Base-by-base conservation (phyloP, 2,888 invertebrate species). In the Nineta flava region DNA sequence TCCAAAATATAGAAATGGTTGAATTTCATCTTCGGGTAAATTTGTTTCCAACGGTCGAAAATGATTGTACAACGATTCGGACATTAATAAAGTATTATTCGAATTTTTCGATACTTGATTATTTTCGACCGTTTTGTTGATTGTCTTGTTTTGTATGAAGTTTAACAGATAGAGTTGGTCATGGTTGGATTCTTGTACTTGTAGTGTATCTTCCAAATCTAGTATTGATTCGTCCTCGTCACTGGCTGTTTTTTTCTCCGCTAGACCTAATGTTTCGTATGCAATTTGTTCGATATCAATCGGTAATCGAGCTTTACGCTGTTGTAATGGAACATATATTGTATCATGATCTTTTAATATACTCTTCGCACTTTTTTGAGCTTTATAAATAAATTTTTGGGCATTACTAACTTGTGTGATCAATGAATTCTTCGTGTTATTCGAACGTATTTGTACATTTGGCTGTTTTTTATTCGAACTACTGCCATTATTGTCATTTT, bases 1-100 rank as follows among this genome's bases (percentile, higher is more conserved):
- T 0, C 83, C 83, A 60, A 83, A 83, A 59, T 73, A 79, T 51
- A 81, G 68, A 62, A 83, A 83, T 10, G 82, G 81, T 46, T 77
- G 75, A 69, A 81, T 74, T 57, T 81, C 81, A 61, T 78, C 79
- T 42, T 72, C 73, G 1, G 77, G 75, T 49, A 79, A 64, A 56
- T 79, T 77, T 21, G 73, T 67, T 59, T 79, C 79, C 35, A 79
- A 67, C 0, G 78, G 78, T 35, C 77, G 64, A 56, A 79, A 79
- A 56, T 79, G 77, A 56, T 78, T 78, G 57, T 78, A 78, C 50
- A 79, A 64, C 50, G 76, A 76, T 55, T 76, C 75, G 2, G 77
- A 73, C 72, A 77, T 75, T 46, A 73, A 72, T 7, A 73, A 63
- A 1, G 72, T 77, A 47, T 71, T 74, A 57, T 75, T 76, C 53